Conservation (phyloP, 2,797 vertebrate species). For the Corythornis leucogaster region DNA sequence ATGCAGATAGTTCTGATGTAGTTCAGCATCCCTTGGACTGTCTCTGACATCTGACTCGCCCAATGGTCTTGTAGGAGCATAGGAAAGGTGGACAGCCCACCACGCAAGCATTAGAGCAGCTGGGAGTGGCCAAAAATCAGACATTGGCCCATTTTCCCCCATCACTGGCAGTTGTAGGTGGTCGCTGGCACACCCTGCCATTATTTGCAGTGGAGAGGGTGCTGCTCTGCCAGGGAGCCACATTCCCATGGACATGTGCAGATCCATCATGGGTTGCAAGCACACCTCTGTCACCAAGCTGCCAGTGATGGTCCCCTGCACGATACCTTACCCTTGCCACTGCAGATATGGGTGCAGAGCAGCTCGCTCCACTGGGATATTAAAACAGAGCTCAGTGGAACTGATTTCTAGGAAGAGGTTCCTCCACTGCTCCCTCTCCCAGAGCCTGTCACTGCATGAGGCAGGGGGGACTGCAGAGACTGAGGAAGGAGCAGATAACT, state of each 20-base stretch:
- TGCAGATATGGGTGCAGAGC: background rate
- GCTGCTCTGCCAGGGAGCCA: rapidly evolving
- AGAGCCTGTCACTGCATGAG: background rate
- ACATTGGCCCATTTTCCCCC: rapidly evolving
- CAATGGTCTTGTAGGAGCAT: background rate
- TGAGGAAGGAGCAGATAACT: background rate
- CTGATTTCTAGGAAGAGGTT: background rate
- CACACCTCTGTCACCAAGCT: background rate
- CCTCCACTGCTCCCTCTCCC: background rate
- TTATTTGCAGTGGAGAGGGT: background rate
- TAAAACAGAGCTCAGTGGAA: background rate
- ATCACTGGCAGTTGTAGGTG: background rate
- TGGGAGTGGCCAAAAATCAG: background rate
- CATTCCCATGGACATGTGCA: background rate
- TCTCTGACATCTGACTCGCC: background rate
- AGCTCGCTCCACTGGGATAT: background rate
- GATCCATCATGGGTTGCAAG: background rate
- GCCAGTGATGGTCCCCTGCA: background rate
- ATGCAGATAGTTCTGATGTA: background rate
- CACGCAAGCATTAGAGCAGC: background rate
- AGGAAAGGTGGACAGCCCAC: background rate
- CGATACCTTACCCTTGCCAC: background rate
- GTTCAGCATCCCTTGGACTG: background rate
- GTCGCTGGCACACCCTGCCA: rapidly evolving
- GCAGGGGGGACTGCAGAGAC: background rate